Evolutionary conservation across 1,140 invertebrate genomes (phyloP).

Genomic region (Cryptotermes secundus): DNA sequence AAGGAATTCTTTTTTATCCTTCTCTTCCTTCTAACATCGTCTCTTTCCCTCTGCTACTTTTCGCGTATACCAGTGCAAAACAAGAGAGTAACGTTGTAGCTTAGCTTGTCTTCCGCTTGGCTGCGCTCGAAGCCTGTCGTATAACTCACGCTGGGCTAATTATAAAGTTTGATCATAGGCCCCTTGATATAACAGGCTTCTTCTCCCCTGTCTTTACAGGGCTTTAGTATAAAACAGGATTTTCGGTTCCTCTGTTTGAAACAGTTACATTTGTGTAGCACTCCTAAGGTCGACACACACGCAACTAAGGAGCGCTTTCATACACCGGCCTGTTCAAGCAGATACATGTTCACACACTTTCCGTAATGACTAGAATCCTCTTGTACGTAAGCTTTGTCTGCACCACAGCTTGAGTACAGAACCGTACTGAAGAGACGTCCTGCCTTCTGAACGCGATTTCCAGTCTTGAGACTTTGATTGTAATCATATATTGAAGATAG

Average conservation of each 20-base stretch:
- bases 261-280: neutral
- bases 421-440: too few species aligned
- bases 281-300: neutral
- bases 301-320: neutral
- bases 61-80: neutral
- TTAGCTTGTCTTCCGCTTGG: conserved; percentile 17
- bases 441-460: too few species aligned
- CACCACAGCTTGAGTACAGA: too few species aligned
- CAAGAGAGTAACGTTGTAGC: conserved; percentile 18
- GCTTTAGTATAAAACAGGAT: neutral
- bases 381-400: too few species aligned
- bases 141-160: conserved; percentile 18
- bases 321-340: neutral
- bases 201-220: neutral
- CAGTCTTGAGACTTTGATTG: too few species aligned
- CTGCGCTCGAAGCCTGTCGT: conserved; percentile 15
- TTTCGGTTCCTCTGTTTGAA: neutral
- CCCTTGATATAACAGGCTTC: conserved; percentile 12
- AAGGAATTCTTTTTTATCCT: neutral
- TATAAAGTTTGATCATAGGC: conserved; percentile 17
- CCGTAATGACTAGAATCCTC: too few species aligned
- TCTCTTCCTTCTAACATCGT: neutral
- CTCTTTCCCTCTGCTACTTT: conserved; percentile 1
- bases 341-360: neutral
- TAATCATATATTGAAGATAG: too few species aligned